Percentiles rank a stretch among this genome's conserved stretches.
Conservation (phyloP, 2,113 vertebrate genomes). For the Leptobrachium ailaonicum region DNA sequence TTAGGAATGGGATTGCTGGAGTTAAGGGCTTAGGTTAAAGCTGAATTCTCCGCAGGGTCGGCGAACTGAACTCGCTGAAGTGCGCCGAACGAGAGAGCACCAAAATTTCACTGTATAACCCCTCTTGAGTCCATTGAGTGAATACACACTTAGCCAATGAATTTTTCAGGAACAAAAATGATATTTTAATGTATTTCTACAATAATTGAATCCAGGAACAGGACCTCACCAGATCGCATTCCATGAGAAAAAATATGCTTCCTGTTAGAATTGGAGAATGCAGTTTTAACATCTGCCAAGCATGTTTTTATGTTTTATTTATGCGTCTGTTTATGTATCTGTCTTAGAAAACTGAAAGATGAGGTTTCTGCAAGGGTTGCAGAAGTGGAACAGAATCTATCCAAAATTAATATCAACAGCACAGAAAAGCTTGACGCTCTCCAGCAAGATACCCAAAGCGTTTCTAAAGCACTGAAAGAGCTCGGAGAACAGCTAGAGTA, state of each 20-base stretch:
- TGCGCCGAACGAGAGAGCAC: too few relatives aligned
- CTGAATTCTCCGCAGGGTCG: too few relatives aligned
- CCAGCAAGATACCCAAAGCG: constrained; percentile 75
- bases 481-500: constrained; percentile 88
- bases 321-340: neutral
- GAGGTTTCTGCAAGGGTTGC: constrained; percentile 79
- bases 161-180: too few relatives aligned
- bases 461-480: constrained; percentile 79
- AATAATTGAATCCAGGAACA: too few relatives aligned
- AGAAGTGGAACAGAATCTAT: constrained; percentile 73
- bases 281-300: neutral
- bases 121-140: too few relatives aligned
- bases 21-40: too few relatives aligned
- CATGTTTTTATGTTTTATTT: neutral
- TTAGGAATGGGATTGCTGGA: too few relatives aligned
- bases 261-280: neutral
- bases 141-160: too few relatives aligned
- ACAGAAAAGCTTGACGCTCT: constrained; percentile 72
- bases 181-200: too few relatives aligned
- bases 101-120: too few relatives aligned
- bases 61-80: too few relatives aligned
- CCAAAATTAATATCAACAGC: constrained; percentile 68
- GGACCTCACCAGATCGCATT: too few relatives aligned
- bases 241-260: neutral
- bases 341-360: constrained; percentile 79